A percentile compares a stretch with the other conserved stretches of the same genome.
phyloP scores from a whole-genome alignment of 2,797 vertebrate species.

The Holocentrus rufus region DNA sequence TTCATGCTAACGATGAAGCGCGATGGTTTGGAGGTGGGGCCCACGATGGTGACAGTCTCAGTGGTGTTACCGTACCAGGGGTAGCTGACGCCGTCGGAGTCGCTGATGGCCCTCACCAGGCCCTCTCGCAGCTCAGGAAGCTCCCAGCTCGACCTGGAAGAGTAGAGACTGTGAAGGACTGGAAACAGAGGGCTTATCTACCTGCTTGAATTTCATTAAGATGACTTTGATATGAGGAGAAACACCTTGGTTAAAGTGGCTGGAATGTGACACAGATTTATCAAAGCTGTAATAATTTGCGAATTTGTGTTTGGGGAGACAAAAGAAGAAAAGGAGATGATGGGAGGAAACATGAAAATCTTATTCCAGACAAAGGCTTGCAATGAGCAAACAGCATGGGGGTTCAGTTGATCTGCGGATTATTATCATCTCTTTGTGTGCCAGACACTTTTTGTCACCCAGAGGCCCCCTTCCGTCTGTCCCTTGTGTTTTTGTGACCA shows the following conservation, averaged over 20 bases:
- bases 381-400: slow-evolving; percentile 7
- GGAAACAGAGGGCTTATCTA: neutral
- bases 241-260: neutral
- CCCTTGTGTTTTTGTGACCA: slow-evolving; percentile 50
- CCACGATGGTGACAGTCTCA: slow-evolving; percentile 93
- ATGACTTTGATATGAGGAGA: neutral
- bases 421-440: slow-evolving; percentile 65
- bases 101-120: slow-evolving; percentile 95
- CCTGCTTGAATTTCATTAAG: neutral
- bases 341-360: neutral
- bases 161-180: slow-evolving; percentile 16
- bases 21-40: slow-evolving; percentile 93
- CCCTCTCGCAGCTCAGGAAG: slow-evolving; percentile 94
- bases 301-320: neutral
- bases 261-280: neutral
- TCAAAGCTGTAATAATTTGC: neutral
- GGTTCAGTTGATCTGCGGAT: slow-evolving; percentile 53
- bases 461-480: slow-evolving; percentile 46
- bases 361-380: neutral
- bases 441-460: slow-evolving; percentile 55
- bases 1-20: slow-evolving; percentile 98
- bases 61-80: slow-evolving; percentile 99
- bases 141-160: slow-evolving; percentile 96
- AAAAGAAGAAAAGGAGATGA: neutral
- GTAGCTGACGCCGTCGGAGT: slow-evolving; percentile 98